phyloP scores from a whole-genome alignment of 2,113 vertebrate species.

The Brachionichthys hirsutus region DNA sequence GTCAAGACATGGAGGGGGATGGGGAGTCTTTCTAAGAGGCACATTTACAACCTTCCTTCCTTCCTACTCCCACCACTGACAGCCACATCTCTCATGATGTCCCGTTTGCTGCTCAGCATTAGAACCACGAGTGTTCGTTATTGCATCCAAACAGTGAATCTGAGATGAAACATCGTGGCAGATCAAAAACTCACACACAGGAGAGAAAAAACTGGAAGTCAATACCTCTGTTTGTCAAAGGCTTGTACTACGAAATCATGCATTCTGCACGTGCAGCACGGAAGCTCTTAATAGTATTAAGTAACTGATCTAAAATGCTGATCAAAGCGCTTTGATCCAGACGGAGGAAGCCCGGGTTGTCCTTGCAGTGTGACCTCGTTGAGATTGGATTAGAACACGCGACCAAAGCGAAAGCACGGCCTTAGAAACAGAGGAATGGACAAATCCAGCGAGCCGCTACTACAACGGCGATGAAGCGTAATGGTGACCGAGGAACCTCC shows the following conservation, averaged over 20 bases:
- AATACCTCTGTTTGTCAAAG: too few relatives aligned
- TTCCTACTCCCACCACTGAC: slow-evolving; percentile 16
- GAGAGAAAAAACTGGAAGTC: too few relatives aligned
- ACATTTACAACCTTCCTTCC: slow-evolving; percentile 27
- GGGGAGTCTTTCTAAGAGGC: slow-evolving; percentile 11
- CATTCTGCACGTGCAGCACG: not conserved
- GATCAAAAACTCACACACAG: too few relatives aligned
- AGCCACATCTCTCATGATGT: slow-evolving; percentile 17
- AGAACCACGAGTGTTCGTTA: not conserved
- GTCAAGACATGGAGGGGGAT: slow-evolving; percentile 38
- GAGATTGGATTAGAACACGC: slow-evolving; percentile 35
- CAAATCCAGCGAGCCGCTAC: slow-evolving; percentile 19
- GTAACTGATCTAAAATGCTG: slow-evolving; percentile 4
- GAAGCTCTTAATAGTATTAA: not conserved
- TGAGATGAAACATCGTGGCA: too few relatives aligned
- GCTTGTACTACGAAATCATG: not conserved
- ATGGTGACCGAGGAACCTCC: slow-evolving; percentile 20
- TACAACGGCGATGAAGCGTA: slow-evolving; percentile 1
- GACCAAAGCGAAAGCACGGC: slow-evolving; percentile 20
- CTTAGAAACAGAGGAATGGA: too few relatives aligned
- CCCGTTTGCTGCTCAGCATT: slow-evolving; percentile 1
- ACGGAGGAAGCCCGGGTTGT: slow-evolving; percentile 9
- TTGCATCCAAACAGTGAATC: slow-evolving; percentile 1
- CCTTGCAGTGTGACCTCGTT: slow-evolving; percentile 26
- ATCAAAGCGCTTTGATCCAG: too few relatives aligned